phyloP scores from a whole-genome alignment of 2,797 vertebrate genomes.

The Amazona finschi region DNA sequence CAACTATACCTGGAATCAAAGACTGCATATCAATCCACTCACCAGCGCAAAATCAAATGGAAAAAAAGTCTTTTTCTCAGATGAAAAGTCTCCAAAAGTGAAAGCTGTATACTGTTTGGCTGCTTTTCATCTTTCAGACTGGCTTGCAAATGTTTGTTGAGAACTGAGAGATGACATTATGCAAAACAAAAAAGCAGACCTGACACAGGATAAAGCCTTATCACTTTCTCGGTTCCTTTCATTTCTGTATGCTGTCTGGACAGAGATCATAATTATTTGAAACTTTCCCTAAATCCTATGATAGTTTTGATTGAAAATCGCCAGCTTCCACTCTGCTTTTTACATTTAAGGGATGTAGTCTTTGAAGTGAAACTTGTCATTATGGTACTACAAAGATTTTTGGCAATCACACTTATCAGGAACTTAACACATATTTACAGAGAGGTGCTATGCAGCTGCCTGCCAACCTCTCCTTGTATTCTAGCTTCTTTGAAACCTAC shows the following conservation, averaged over 20 bases:
- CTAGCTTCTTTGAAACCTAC: not conserved
- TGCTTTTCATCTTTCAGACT: not conserved
- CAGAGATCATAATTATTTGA: not conserved
- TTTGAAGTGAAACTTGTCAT: not conserved
- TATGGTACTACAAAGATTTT: not conserved
- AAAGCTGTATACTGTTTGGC: not conserved
- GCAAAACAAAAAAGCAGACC: not conserved
- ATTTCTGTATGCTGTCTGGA: not conserved
- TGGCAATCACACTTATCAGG: not conserved
- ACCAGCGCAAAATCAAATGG: not conserved
- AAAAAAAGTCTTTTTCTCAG: not conserved
- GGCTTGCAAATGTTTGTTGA: not conserved
- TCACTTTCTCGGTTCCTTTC: not conserved
- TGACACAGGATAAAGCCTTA: not conserved
- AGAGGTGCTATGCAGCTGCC: not conserved
- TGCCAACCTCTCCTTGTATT: not conserved
- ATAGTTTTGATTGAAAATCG: not conserved
- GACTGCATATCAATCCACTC: not conserved
- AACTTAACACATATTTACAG: not conserved
- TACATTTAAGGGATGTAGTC: not conserved
- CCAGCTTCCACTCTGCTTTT: not conserved
- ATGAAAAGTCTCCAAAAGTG: not conserved
- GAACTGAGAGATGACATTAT: not conserved
- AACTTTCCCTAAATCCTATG: not conserved
- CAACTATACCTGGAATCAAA: not conserved